Base-by-base conservation (phyloP, 2,888 invertebrate species). In the Belgica antarctica region DNA sequence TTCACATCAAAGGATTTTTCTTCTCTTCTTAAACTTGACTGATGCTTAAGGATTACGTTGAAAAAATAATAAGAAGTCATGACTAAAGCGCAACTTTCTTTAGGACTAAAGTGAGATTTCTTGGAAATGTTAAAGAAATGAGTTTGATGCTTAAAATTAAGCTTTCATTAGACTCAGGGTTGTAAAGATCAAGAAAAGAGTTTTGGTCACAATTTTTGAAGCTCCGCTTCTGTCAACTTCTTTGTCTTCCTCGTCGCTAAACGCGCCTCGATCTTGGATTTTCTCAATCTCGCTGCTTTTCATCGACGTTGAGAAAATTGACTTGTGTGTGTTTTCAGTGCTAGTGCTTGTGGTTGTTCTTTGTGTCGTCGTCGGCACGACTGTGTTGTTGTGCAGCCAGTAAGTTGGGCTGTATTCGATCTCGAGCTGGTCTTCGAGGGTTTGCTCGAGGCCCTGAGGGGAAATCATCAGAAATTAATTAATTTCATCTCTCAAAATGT, bases 361-460 rank as follows among this genome's bases (percentile, higher is more conserved):
- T 0, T 87, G 85, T 0, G 87, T 86, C 0, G 89, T 92, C 10
- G 90, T 91, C 1, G 93, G 92, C 19, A 92, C 89, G 46, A 89
- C 78, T 15, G 86, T 88, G 74, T 88, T 86, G 78, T 93, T 93
- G 66, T 84, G 83, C 57, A 89, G 78, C 79, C 86, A 93, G 78
- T 90, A 94, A 62, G 89, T 84, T 27, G 87, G 87, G n/a, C 90
- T 88, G 74, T 88, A 89, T 73, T 88, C 85, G 4, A 89, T 85
- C 73, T 83, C 84, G 0, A 92, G 52, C 34, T 12, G 84, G 75
- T 90, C 88, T 73, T 82, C 80, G 76, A 90, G 81, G 15, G 85
- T 85, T 71, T 85, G 83, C 76, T 90, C 90, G 70, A 77, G 78
- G 28, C 79, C 79, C 80, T 79, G 27, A 28, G 12, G 25, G 15